Base-by-base conservation (phyloP, 2,888 invertebrate species). In the Thereva nobilitata region DNA sequence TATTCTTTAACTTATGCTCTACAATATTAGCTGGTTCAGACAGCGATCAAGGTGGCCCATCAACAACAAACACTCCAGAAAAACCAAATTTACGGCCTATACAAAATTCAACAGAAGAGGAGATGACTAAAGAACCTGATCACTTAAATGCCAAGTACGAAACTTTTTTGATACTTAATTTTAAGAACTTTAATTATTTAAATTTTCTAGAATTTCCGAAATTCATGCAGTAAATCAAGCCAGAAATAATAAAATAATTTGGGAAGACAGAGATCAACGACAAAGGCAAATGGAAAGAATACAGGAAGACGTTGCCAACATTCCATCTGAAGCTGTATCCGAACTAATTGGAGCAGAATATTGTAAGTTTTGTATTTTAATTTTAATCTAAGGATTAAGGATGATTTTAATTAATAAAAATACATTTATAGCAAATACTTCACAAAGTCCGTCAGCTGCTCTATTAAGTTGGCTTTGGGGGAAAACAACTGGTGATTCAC, bases 381-480 rank as follows among this genome's bases (percentile, higher is more conserved):
- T 12, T 12, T 47, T 44, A 10, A n/a, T 59, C 50, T 53, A 38
- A 66, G 1, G 63, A 9, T 54, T 4, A 37, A 10, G 38, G 38
- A 54, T 40, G 3, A 47, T 66, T 41, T 54, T 42, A 34, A 42
- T 5, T 41, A 23, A 67, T 41, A 6, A 7, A 54, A 54, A 54
- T 12, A 38, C 8, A 44, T 73, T 85, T 84, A 66, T 80, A 92
- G 91, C 90, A 73, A 89, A 90, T 75, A 88, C 90, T 76, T 86
- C 88, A 57, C 91, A 91, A 79, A 91, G 91, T 77, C 89, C 92
- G 38, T 88, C 91, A 67, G 90, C 89, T 71, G 89, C 90, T 70
- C 85, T 92, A 56, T 81, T 92, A 71, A 91, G 92, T 80, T 92
- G 92, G 92, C 83, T 92, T 68, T 87, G 91, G 86, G 92, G 92